Base-by-base conservation (phyloP, 92 coral and sea anemone species). In the Umimayanthus chanpuru region DNA sequence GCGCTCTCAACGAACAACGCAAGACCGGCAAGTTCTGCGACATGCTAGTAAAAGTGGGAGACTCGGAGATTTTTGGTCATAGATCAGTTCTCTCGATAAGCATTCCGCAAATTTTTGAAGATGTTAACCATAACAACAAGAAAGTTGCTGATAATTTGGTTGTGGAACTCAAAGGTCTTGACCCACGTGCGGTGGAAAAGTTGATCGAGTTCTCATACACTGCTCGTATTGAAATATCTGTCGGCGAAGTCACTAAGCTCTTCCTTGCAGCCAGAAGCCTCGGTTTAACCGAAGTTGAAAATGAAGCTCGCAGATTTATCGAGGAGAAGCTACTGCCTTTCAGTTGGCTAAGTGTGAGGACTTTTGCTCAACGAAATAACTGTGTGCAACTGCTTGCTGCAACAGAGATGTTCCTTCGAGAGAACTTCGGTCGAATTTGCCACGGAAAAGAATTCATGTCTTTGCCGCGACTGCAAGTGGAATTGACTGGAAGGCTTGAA, bases 381-480 rank as follows among this genome's bases (percentile, higher is more conserved):
- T 92, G 90, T 47, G 89, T 89, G 20, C 87, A 79, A 88, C 85
- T 97, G 85, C 85, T 89, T 58, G 21, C 92, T 21, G 94, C 96
- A 21, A 96, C 94, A n/a, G 99, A 97, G 41, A 88, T 88, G 55
- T 95, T 92, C 80, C 90, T 97, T 67, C 92, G 85, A 28, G 44
- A 92, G 73, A 93, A 97, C 78, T 94, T 96, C 87, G 85, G 85
- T 36, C 90, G 77, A 4, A 88, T 97, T 43, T 97, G 88, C 76
- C 98, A 92, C 55, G 92, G 90, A 65, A 93, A 96, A 89, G 99
- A 96, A 71, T 97, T 97, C 38, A 90, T 95, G 79, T 94, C 95
- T 40, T 85, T 97, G 16, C 98, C 98, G 73, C 98, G 98, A 30
- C 88, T 97, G 73, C 99, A 97, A 84, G 91, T 97, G 73, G 98